These are phyloP conservation scores for Abrostola triplasia DNA, from an alignment of 2,888 invertebrate genomes.

Conservation along the genomic window DNA sequence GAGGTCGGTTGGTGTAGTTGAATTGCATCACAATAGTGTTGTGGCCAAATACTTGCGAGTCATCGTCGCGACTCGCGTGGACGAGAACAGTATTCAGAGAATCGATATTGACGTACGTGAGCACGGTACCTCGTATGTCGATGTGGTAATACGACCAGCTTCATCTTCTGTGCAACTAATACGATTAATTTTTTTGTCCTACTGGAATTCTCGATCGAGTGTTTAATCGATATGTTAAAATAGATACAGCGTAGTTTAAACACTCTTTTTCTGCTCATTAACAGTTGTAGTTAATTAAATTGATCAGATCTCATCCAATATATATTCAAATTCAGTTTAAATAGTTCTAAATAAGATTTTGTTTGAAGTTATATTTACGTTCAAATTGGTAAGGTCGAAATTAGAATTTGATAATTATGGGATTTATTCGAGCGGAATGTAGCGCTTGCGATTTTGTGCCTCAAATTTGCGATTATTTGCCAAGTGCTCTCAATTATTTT, in stretches of 20 bases:
- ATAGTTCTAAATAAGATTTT: too few relatives aligned
- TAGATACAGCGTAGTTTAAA: conserved; percentile 18
- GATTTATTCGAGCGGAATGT: conserved; percentile 55
- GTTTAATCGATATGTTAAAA: conserved; percentile 42
- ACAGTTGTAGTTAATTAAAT: too few relatives aligned
- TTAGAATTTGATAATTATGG: conserved; percentile 71
- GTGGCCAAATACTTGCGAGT: conserved; percentile 69
- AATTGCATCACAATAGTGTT: conserved; percentile 72
- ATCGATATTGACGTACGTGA: conserved; percentile 58
- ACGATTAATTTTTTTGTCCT: conserved; percentile 41
- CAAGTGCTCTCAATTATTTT: conserved; percentile 34
- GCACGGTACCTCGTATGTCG: conserved; percentile 23
- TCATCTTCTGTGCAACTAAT: conserved; percentile 46
- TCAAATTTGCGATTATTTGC: conserved; percentile 44
- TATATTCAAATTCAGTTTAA: too few relatives aligned
- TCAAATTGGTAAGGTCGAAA: conserved; percentile 67
- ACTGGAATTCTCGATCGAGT: conserved; percentile 30
- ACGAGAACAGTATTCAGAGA: conserved; percentile 56
- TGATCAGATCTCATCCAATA: too few relatives aligned
- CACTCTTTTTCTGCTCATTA: too few relatives aligned
- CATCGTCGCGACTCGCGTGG: conserved; percentile 56
- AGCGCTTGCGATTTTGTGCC: conserved; percentile 50
- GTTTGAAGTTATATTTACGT: conserved; percentile 40
- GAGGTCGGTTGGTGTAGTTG: conserved; percentile 59
- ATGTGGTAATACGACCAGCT: conserved; percentile 35